Evolutionary conservation across 2,113 vertebrate genomes (phyloP).

Genomic region (Poeciliopsis turrubarensis): DNA sequence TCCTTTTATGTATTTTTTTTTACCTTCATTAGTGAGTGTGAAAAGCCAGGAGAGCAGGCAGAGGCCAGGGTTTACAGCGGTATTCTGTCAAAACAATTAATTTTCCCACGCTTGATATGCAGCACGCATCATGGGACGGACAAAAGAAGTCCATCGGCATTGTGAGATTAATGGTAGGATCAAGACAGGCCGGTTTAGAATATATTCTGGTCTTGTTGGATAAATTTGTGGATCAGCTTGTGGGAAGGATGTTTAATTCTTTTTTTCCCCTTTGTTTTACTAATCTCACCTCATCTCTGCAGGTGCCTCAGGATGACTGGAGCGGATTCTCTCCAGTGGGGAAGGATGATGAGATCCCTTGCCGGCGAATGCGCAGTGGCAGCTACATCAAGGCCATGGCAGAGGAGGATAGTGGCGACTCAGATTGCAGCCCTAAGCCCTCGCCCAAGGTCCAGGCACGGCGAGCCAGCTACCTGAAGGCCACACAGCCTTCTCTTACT

Average conservation of each 20-base stretch:
- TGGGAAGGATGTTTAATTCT: background rate
- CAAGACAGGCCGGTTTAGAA: constrained; percentile 3
- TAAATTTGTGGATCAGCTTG: constrained; percentile 3
- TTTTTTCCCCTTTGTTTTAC: background rate
- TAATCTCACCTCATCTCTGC: constrained; percentile 31
- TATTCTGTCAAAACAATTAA: constrained; percentile 56
- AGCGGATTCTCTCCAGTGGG: constrained; percentile 85
- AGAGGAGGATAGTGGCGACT: constrained; percentile 93
- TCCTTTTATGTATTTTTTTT: constrained; percentile 38
- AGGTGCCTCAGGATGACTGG: constrained; percentile 97
- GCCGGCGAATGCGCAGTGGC: constrained; percentile 95
- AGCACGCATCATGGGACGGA: constrained; percentile 45
- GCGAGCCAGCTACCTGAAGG: constrained; percentile 97
- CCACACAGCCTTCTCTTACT: constrained; percentile 95
- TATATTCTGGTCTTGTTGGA: background rate
- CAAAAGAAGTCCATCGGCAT: constrained; percentile 37
- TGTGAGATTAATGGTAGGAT: constrained; percentile 57
- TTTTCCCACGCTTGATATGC: constrained; percentile 57
- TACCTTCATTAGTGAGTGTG: constrained; percentile 61
- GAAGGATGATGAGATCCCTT: constrained; percentile 91
- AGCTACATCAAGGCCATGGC: constrained; percentile 99
- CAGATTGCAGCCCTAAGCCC: constrained; percentile 90
- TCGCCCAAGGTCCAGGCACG: constrained; percentile 94
- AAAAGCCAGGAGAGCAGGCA: constrained; percentile 60
- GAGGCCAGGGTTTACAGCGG: constrained; percentile 29